phyloP scores from a whole-genome alignment of 2,113 vertebrate genomes.

The Sorex araneus region DNA sequence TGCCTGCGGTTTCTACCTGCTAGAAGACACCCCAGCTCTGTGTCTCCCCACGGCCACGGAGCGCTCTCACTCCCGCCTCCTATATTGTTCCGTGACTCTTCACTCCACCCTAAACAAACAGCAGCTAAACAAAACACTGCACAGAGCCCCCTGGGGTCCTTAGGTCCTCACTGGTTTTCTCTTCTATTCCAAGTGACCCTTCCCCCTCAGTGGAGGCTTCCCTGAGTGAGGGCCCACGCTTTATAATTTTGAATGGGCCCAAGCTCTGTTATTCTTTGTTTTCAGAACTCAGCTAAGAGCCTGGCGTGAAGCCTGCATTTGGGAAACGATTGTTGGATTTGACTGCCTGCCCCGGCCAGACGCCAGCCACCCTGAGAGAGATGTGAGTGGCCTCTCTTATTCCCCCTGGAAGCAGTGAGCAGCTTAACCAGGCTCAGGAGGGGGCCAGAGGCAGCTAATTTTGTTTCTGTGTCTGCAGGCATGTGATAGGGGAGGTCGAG shows the following conservation, averaged over 20 bases:
- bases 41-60: background rate
- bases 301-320: background rate
- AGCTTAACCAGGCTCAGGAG: background rate
- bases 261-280: background rate
- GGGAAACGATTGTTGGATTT: background rate
- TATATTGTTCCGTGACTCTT: background rate
- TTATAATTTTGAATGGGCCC: background rate
- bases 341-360: rapidly evolving
- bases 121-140: background rate
- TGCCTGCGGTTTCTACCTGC: background rate
- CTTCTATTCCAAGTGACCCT: background rate
- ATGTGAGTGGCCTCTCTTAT: background rate
- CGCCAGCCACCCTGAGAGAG: background rate
- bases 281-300: background rate
- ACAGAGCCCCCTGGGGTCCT: background rate
- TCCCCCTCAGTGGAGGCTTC: background rate
- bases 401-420: background rate
- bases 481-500: background rate
- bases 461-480: background rate
- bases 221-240: no score
- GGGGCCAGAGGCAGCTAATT: background rate
- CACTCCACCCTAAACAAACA: background rate
- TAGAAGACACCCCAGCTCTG: rapidly evolving
- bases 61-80: no score
- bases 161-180: rapidly evolving